Conservation (phyloP, 2,888 invertebrate genomes). For the Kuschelorhynchus macadamiae region DNA sequence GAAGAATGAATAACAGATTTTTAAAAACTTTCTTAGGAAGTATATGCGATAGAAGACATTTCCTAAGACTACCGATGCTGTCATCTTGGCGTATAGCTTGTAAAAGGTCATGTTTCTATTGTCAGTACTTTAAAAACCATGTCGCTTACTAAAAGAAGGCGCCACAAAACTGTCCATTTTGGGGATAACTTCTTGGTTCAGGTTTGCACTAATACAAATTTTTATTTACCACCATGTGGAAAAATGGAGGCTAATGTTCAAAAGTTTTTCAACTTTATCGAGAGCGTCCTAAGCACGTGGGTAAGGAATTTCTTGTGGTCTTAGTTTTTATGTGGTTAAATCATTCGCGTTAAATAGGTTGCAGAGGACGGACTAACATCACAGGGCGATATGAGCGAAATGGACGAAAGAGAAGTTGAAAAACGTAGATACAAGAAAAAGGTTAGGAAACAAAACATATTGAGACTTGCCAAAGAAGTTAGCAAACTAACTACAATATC, state of each 20-base stretch:
- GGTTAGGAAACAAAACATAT: conserved; percentile 78
- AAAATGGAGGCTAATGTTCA: conserved; percentile 83
- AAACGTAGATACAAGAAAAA: conserved; percentile 75
- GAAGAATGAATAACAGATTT: neutral
- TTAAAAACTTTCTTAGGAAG: neutral
- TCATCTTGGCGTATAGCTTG: neutral
- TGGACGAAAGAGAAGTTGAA: conserved; percentile 77
- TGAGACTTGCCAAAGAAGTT: conserved; percentile 79
- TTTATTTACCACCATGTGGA: conserved; percentile 71
- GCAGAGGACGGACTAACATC: conserved; percentile 81
- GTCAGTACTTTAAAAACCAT: conserved; percentile 56
- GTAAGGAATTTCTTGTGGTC: conserved; percentile 59
- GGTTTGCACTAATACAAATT: conserved; percentile 74
- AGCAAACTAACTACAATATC: conserved; percentile 78
- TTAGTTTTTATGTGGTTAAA: neutral
- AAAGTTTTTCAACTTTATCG: conserved; percentile 86
- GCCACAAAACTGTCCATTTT: conserved; percentile 85
- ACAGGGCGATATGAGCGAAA: conserved; percentile 81
- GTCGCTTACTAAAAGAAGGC: conserved; percentile 76
- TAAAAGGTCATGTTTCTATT: neutral
- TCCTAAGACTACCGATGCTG: neutral
- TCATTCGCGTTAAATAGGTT: conserved; percentile 58
- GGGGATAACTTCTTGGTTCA: conserved; percentile 83
- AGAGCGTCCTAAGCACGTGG: conserved; percentile 85
- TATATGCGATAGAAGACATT: neutral